Base-by-base conservation (phyloP, 2,113 vertebrate species). In the Campylomormyrus tamandua region DNA sequence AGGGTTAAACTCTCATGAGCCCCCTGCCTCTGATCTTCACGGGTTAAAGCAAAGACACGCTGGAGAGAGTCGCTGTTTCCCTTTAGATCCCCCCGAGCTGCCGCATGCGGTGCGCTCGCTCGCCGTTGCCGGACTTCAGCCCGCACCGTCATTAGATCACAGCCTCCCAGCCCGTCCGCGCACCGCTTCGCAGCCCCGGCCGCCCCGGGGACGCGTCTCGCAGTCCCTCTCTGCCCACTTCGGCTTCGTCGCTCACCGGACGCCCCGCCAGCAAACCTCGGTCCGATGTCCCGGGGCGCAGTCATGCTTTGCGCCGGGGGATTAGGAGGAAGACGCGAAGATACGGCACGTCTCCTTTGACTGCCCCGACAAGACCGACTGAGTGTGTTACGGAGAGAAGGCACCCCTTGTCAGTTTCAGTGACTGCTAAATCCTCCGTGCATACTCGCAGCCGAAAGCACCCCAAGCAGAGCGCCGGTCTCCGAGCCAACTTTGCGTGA, bases 21-120 rank as follows among this genome's bases (percentile, higher is more conserved):
- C 90, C 87, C 35, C 85, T 83, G 45, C 88, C 62, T 88, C 45
- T 90, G 87, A 90, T 91, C 90, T 90, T 74, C 90, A 91, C 58
- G 90, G 84, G 91, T 92, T 91, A 91, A 92, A 93, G 91, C 90
- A 88, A 92, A 90, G 90, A 90, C 42, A 46, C 87, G 89, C 90
- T 77, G 46, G 58, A 86, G 90, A 89, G 91, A 89, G 89, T 90
- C 87, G 89, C 87, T 62, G 66, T 74, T 91, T 91, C 89, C 50
- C 89, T 83, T 77, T 89, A 90, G 46, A 90, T 88, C 77, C 90
- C 85, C 39, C 62, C 35, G 87, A 90, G 88, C 90, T 90, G 74
- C 62, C 88, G 84, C 70, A 53, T 89, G 88, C 83, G 46, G 42
- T 52, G 31, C 77, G 87, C 66, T 56, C 89, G 53, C 85, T 83